Percentiles rank a stretch among this genome's conserved stretches.
phyloP scores from a whole-genome alignment of 2,113 vertebrate species.

The Electrona antarctica region DNA sequence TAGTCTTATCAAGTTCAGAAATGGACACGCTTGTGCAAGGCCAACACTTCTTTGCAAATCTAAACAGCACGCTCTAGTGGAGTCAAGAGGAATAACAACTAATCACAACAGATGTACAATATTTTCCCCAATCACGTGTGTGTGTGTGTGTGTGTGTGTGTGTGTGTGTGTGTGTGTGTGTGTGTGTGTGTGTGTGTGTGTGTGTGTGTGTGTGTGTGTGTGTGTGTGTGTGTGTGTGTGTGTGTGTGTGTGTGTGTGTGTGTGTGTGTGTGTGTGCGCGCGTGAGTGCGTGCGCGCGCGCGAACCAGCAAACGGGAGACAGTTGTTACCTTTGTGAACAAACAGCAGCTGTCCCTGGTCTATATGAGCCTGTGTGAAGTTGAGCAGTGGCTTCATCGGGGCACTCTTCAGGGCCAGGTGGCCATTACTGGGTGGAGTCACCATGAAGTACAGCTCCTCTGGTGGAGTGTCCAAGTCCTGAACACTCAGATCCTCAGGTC shows the following conservation, averaged over 20 bases:
- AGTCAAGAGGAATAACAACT: background rate
- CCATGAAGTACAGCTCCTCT: conserved; percentile 80
- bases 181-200: too few relatives aligned
- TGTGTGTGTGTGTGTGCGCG: too few relatives aligned
- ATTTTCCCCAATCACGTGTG: too few relatives aligned
- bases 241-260: too few relatives aligned
- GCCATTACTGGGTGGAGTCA: conserved; percentile 87
- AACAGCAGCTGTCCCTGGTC: conserved; percentile 85
- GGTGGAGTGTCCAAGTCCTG: conserved; percentile 83
- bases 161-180: too few relatives aligned
- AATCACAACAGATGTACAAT: background rate
- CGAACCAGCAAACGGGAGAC: background rate
- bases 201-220: too few relatives aligned
- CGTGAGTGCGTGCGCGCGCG: too few relatives aligned
- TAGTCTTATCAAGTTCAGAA: background rate
- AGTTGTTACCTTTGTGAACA: conserved; percentile 83
- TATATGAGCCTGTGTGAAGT: conserved; percentile 89
- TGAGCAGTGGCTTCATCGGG: conserved; percentile 80
- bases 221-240: too few relatives aligned
- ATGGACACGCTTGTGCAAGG: background rate
- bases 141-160: too few relatives aligned
- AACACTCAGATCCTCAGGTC: conserved; percentile 76
- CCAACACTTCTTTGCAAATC: background rate
- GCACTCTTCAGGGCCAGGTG: conserved; percentile 85
- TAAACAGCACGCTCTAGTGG: conserved; percentile 46